A percentile compares a stretch with the other conserved stretches of the same genome.
Evolutionary conservation across 2,113 vertebrate species (phyloP).

Genomic region (Marmota monax): DNA sequence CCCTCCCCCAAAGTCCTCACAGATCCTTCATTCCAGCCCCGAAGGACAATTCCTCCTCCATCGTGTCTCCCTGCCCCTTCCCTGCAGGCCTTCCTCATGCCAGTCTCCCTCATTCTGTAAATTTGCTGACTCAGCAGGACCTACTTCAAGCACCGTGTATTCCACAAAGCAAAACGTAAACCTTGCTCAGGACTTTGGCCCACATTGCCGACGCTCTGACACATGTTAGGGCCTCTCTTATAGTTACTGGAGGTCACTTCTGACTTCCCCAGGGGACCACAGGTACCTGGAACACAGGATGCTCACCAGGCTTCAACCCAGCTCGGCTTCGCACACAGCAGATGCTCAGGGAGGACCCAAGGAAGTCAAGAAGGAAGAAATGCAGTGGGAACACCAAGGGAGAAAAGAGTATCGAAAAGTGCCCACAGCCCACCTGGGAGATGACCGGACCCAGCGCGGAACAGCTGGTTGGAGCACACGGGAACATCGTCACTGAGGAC

Average conservation of each 20-base stretch:
- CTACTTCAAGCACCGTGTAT: accelerated
- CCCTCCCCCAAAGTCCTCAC: background rate
- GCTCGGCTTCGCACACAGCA: background rate
- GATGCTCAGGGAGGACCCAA: accelerated
- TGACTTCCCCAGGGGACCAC: background rate
- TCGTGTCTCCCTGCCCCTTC: accelerated
- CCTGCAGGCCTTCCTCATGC: too few species aligned
- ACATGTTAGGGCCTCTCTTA: background rate
- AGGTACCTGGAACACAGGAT: background rate
- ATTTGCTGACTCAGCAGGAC: background rate
- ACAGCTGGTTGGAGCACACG: background rate
- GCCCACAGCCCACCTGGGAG: background rate
- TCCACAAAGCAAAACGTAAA: background rate
- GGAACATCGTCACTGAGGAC: background rate
- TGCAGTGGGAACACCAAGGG: background rate
- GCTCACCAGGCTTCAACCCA: too few species aligned
- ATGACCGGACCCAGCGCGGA: background rate
- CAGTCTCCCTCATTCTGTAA: accelerated
- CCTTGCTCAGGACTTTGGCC: background rate
- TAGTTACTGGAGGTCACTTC: accelerated
- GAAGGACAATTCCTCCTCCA: background rate
- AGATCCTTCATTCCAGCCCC: background rate
- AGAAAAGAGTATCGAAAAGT: background rate
- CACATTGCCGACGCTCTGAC: background rate
- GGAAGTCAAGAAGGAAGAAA: background rate